phyloP scores from a whole-genome alignment of 2,797 vertebrate genomes.

The Labeo calbasu region DNA sequence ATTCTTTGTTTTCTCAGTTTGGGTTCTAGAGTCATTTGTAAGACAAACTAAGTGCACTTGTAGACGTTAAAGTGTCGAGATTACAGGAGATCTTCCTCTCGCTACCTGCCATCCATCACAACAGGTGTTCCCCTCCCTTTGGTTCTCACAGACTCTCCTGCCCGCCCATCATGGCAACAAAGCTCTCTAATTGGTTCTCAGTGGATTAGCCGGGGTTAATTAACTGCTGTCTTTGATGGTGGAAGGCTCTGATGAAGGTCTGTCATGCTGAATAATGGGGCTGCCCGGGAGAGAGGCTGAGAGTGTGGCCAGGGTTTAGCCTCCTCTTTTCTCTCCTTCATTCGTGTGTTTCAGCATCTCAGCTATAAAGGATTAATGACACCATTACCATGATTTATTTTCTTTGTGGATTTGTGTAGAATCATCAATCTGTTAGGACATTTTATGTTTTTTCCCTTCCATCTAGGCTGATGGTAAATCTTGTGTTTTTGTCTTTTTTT shows the following conservation, averaged over 20 bases:
- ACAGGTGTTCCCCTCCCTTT: slow-evolving; percentile 54
- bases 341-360: slow-evolving; percentile 51
- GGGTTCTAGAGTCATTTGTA: slow-evolving; percentile 73
- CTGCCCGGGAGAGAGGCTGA: slow-evolving; percentile 62
- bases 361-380: slow-evolving; percentile 62
- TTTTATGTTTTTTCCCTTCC: slow-evolving; percentile 41
- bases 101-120: slow-evolving; percentile 58
- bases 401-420: slow-evolving; percentile 52
- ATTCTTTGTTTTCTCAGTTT: slow-evolving; percentile 13
- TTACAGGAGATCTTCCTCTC: slow-evolving; percentile 67
- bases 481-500: slow-evolving; percentile 38
- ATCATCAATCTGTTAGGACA: slow-evolving; percentile 37
- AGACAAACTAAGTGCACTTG: slow-evolving; percentile 70
- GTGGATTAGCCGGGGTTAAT: slow-evolving; percentile 79
- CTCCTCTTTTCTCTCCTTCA: slow-evolving; percentile 56
- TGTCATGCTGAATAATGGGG: slow-evolving; percentile 81
- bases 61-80: slow-evolving; percentile 52
- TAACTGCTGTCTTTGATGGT: slow-evolving; percentile 79
- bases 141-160: slow-evolving; percentile 50
- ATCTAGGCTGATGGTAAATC: slow-evolving; percentile 49
- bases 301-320: slow-evolving; percentile 66
- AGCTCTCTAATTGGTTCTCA: slow-evolving; percentile 60
- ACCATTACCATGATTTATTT: slow-evolving; percentile 61
- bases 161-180: slow-evolving; percentile 41
- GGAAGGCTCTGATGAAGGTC: slow-evolving; percentile 81